Evolutionary conservation across 2,888 invertebrate species (phyloP), one percentile per base, ranked within the genome.

Genomic region (Synanthedon tipuliformis): DNA sequence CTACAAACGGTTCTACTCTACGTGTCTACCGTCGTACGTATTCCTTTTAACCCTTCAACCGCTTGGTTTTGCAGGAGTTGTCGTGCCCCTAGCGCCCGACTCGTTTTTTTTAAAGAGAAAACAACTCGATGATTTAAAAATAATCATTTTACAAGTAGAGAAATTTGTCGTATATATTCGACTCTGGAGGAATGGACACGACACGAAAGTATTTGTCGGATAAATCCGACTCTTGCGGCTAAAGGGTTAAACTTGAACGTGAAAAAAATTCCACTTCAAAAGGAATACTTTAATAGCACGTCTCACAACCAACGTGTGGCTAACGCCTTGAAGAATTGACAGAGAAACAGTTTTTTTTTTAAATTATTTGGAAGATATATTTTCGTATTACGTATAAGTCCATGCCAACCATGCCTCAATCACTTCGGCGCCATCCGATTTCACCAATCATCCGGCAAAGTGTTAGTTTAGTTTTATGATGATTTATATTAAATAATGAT

Each of bases 241-340:
- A 3, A 18, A 18, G 18, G 18, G 3, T 34, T 34, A 34, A 34
- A 34, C n/a, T n/a, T n/a, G n/a, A n/a, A n/a, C n/a, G n/a, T n/a
- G n/a, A n/a, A n/a, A n/a, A n/a, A n/a, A n/a, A n/a, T 51, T 59
- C 59, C 54, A 62, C 58, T 57, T 59, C 54, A 65, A 73, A 76
- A 76, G 72, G 69, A 69, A 74, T 68, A 73, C 63, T 66, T 1
- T 71, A 81, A 78, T 79, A 85, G 84, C 83, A 84, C 85, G 85
- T 75, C 74, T 86, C 86, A 85, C 85, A 86, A 86, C 85, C 85
- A 78, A 79, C 77, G 82, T 84, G 80, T 76, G 85, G 85, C 83
- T 65, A 74, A 72, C 71, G 82, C 82, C 73, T 76, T 69, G 71
- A 68, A 73, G 65, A 84, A 84, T 84, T 84, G 85, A 85, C 85